These are phyloP conservation scores for Cheumatopsyche charites DNA, from an alignment of 1,140 invertebrate genomes.

Conservation along the genomic window DNA sequence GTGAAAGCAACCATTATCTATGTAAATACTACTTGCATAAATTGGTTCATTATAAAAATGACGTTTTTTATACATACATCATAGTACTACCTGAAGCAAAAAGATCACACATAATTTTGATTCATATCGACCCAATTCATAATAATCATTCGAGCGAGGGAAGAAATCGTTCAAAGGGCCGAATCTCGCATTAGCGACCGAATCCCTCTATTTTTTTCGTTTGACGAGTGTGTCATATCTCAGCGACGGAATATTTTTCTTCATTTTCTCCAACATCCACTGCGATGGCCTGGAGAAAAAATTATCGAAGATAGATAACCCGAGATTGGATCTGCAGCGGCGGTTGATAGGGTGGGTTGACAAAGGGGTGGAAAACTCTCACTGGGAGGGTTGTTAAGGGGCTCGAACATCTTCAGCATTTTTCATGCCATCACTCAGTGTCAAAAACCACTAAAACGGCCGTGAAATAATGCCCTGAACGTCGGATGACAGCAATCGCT, in stretches of 20 bases:
- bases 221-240: background rate
- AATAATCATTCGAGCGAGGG: no score
- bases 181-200: no score
- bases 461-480: constrained; percentile 16
- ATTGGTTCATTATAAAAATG: no score
- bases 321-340: constrained; percentile 3
- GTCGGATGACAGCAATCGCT: constrained; percentile 9
- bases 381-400: background rate
- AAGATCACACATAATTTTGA: no score
- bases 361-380: background rate
- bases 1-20: no score
- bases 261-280: constrained; percentile 10
- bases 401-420: constrained; percentile 13
- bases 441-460: constrained; percentile 19
- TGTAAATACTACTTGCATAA: no score
- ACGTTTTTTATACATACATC: no score
- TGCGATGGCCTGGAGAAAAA: background rate
- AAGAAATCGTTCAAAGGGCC: no score
- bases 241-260: constrained; percentile 2
- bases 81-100: no score
- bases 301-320: constrained; percentile 22
- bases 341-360: background rate
- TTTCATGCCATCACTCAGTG: constrained; percentile 14
- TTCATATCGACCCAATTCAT: no score
- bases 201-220: no score